These are phyloP conservation scores for Panulirus ornatus DNA, from an alignment of 1,140 invertebrate species.

Conservation along the genomic window DNA sequence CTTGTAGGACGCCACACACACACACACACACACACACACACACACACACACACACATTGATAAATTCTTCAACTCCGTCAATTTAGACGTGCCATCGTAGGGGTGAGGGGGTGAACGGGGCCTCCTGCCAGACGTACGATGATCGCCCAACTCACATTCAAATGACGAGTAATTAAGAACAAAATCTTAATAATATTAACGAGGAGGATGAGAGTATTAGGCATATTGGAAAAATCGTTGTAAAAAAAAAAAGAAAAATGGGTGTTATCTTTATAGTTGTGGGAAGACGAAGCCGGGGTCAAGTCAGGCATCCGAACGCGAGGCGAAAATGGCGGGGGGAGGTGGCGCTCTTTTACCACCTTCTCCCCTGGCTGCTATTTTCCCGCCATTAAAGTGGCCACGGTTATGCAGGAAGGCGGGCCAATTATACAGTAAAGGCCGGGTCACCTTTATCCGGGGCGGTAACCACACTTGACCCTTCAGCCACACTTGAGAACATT, in stretches of 20 bases:
- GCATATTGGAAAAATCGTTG: no score
- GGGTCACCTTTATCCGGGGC: background rate
- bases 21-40: background rate
- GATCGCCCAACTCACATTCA: background rate
- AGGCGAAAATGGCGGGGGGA: background rate
- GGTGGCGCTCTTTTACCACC: background rate
- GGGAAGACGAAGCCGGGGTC: background rate
- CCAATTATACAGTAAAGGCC: background rate
- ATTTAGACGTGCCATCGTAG: constrained; percentile 24
- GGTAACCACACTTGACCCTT: background rate
- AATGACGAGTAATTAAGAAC: background rate
- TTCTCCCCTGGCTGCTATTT: background rate
- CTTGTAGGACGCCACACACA: background rate
- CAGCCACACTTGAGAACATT: background rate
- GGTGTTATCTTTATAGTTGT: no score
- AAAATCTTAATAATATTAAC: no score
- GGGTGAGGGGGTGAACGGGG: background rate
- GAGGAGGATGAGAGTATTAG: no score
- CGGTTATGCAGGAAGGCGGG: background rate
- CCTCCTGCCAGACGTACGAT: background rate
- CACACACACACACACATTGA: background rate
- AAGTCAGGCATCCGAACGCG: background rate
- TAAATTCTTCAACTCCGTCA: constrained; percentile 23
- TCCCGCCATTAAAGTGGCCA: background rate
- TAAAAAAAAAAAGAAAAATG: no score